Base-by-base conservation (phyloP, 2,113 vertebrate genomes). In the Anarhynchus alexandrinus region DNA sequence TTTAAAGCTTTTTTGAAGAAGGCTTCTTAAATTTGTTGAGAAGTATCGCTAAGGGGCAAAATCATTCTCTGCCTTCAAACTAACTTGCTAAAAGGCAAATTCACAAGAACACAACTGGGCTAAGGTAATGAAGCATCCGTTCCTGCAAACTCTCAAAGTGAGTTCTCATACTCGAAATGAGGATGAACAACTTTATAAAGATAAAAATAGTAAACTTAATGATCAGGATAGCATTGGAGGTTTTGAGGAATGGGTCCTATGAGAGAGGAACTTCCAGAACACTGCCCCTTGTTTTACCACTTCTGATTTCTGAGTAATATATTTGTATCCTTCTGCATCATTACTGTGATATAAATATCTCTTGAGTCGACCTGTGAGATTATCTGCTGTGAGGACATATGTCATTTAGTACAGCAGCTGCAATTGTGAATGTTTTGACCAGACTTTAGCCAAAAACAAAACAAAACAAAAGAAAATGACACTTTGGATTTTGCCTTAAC, bases 271-370 rank as follows among this genome's bases (percentile, higher is more conserved):
- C n/a, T 70, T 90, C 25, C 58, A 78, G 36, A 83, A 54, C 13
- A n/a, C 8, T 82, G 22, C 1, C 6, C 3, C 10, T 83, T 79
- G 8, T 59, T 95, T 90, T 80, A 49, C n/a, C 11, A 18, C 17
- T 78, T 96, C 82, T 92, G 52, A 38, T 91, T 91, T 87, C 70
- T 91, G 38, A 91, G 43, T 40, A 91, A 62, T 69, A 34, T 19
- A 57, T 76, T 58, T n/a, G 11, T 43, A 67, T 52, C 49, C 5
- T 71, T 96, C 70, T 91, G 57, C 59, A 94, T 76, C 61, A 57
- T 82, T 84, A 72, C 49, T 51, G 54, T n/a, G 62, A 88, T 90
- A 96, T 73, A 91, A 95, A 90, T 93, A 93, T 54, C 54, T 84
- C 64, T 86, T 57, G 57, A 89, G 40, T 2, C 9, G 7, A 94